Base-by-base conservation (phyloP, 2,888 invertebrate species). In the Dicycla oo region DNA sequence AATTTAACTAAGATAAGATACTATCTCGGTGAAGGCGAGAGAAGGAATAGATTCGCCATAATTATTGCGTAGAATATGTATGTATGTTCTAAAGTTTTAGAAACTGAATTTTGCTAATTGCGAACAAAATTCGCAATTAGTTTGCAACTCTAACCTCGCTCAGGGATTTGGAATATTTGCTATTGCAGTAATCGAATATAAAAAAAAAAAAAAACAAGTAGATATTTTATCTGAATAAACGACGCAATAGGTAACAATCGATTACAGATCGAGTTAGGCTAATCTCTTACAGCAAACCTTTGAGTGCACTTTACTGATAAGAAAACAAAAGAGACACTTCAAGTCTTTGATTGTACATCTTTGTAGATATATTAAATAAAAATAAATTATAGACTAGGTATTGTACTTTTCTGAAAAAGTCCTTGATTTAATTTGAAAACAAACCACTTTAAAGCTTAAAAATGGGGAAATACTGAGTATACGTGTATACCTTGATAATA, bases 1-100 rank as follows among this genome's bases (percentile, higher is more conserved):
- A 69, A 70, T 83, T 83, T 83, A 49, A 63, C 45, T 73, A 49
- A 76, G 83, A 83, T 81, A 80, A 76, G 67, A 72, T 61, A 63
- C 3, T 20, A 13, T 43, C 10, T n/a, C 6, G 6, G 13, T 53
- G 10, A 26, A 62, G 65, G 62, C 53, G 49, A n/a, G 0, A 47
- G 13, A 62, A 62, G 18, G 11, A n/a, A 70, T 23, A 75, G 72
- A 80, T 4, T 43, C 10, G 69, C 8, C 66, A 75, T 47, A 11
- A 58, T 60, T 49, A 38, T 30, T 30, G 10, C 8, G 13, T 47
- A 70, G 11, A 43, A 38, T 10, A 38, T 34, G n/a, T n/a, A n/a
- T n/a, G n/a, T n/a, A n/a, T n/a, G n/a, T n/a, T n/a, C n/a, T n/a
- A n/a, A n/a, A n/a, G 2, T 34, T 34, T 34, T 34, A 0, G 6